These are phyloP conservation scores for Drosophila leontia DNA, from an alignment of 1,140 invertebrate species.

Conservation along the genomic window DNA sequence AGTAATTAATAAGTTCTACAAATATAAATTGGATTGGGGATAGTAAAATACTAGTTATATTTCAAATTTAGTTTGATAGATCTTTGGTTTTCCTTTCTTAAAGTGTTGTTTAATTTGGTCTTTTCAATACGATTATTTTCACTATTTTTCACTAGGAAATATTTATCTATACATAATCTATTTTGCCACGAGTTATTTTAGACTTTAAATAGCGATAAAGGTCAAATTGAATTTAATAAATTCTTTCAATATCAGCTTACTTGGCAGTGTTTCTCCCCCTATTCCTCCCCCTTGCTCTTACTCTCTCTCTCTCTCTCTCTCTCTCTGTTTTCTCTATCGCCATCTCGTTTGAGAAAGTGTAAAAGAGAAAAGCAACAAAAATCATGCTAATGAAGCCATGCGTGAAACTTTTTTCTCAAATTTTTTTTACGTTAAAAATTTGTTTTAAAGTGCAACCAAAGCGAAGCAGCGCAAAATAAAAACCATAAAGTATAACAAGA, in stretches of 20 bases:
- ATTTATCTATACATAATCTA: no score
- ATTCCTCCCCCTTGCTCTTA: neutral
- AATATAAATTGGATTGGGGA: no score
- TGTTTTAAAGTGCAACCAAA: slow-evolving; percentile 27
- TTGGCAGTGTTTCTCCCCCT: neutral
- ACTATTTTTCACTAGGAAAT: neutral
- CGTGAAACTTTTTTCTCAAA: slow-evolving; percentile 33
- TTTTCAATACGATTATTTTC: neutral
- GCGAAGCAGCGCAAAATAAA: slow-evolving; percentile 25
- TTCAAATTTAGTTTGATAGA: neutral
- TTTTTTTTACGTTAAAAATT: slow-evolving; percentile 32
- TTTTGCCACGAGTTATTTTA: neutral
- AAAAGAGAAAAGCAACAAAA: slow-evolving; percentile 27
- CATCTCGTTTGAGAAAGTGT: slow-evolving; percentile 37
- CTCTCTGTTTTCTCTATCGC: neutral
- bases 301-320: neutral
- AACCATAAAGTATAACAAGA: slow-evolving; percentile 19
- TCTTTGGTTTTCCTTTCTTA: neutral
- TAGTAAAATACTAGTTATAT: no score
- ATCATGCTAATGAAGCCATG: slow-evolving; percentile 48
- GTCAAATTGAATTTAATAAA: neutral
- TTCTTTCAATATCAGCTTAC: neutral
- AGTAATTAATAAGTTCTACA: no score
- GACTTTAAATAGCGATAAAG: neutral
- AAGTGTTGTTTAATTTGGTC: neutral